Evolutionary conservation across 2,888 invertebrate species (phyloP).

Genomic region (Gisinianus flammeolus): DNA sequence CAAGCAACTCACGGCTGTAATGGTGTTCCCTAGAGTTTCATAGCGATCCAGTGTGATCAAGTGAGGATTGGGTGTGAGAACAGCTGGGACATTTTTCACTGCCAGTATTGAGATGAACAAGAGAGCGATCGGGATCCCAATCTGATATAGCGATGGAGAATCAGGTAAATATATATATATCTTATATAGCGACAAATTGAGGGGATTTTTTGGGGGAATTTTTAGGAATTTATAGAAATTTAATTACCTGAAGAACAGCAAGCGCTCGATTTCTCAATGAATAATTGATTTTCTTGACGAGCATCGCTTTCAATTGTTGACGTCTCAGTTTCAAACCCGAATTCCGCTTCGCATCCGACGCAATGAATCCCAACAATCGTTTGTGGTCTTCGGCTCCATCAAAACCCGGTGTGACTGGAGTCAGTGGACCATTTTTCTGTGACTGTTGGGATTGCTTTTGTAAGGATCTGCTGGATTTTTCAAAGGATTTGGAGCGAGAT

Average conservation of each 20-base stretch:
- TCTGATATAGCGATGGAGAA: no score
- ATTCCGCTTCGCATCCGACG: constrained; percentile 19
- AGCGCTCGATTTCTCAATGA: constrained; percentile 62
- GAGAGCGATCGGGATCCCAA: constrained; percentile 72
- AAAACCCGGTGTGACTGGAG: background rate
- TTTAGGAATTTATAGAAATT: background rate
- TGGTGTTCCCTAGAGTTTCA: constrained; percentile 51
- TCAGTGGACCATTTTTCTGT: background rate
- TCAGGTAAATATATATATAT: no score
- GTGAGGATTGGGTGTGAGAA: constrained; percentile 66
- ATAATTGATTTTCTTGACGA: constrained; percentile 62
- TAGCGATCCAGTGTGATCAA: constrained; percentile 65
- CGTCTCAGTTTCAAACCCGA: constrained; percentile 54
- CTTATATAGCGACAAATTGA: no score
- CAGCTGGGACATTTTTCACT: constrained; percentile 59
- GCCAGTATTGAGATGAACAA: constrained; percentile 69
- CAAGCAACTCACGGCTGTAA: constrained; percentile 50
- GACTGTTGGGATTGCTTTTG: background rate
- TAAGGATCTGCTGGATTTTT: background rate
- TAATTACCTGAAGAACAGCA: constrained; percentile 65
- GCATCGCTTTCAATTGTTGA: constrained; percentile 64
- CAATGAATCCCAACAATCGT: background rate
- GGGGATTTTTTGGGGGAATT: no score
- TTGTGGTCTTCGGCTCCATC: background rate
- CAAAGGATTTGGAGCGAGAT: background rate